Evolutionary conservation across 2,888 invertebrate species (phyloP), one percentile per base, ranked within the genome.

Genomic region (Ischnura elegans): DNA sequence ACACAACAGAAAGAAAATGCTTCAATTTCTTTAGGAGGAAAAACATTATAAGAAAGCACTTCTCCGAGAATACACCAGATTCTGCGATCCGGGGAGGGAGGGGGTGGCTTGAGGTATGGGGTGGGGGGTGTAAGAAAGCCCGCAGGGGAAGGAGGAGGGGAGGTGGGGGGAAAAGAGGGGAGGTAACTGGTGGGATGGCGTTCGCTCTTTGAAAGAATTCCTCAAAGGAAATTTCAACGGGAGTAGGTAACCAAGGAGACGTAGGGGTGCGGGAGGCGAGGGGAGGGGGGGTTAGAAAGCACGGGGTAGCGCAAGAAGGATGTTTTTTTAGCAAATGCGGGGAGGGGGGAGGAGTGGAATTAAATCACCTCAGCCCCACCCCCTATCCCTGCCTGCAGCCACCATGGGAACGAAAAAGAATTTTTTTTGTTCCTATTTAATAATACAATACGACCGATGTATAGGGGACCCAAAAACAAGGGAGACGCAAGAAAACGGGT

Each of bases 21-120:
- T 76, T 76, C 76, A 76, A 76, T 76, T 76, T 76, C 29, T 76
- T 76, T 76, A 36, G 29, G 76, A 76, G 36, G 76, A 13, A 13
- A 36, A 76, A 76, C 76, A 76, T 76, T 76, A 76, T 29, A 76
- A 76, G 36, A 36, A 76, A 36, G 76, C 76, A 76, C 76, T 76
- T 36, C 36, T 76, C 36, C 76, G 10, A 76, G 76, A 8, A 76
- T 29, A 76, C 29, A 36, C 29, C 10, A 13, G 61, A 61, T n/a
- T 61, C 61, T 6, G 61, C 61, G 25, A 61, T 76, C 36, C 76
- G n/a, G n/a, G 1, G 61, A 25, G 61, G n/a, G n/a, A n/a, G n/a
- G 61, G 61, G n/a, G n/a, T 4, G 10, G 51, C 51, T n/a, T n/a
- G 10, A 25, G 61, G 6, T 5, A 13, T 19, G 25, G 61, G 61